phyloP scores from a whole-genome alignment of 2,797 vertebrate genomes.

The Coendou prehensilis region DNA sequence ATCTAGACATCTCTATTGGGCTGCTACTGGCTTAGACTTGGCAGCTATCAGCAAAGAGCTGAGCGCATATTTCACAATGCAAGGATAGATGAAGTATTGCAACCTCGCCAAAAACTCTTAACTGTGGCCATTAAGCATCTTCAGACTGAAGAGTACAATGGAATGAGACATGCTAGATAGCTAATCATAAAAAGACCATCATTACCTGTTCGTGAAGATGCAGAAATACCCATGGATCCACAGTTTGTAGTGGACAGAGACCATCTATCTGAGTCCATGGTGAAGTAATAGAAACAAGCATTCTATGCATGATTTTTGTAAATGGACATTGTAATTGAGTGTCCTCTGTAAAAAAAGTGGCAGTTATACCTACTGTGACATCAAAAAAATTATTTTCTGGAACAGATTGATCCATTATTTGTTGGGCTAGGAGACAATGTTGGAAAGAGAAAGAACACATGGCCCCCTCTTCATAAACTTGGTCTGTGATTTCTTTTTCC shows the following conservation, averaged over 20 bases:
- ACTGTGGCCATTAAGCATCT: background rate
- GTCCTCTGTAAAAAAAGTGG: background rate
- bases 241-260: background rate
- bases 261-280: background rate
- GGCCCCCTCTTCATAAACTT: background rate
- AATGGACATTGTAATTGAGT: background rate
- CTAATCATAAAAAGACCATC: background rate
- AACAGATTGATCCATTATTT: background rate
- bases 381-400: background rate
- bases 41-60: background rate
- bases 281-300: background rate
- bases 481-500: background rate
- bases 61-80: background rate
- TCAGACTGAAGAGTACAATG: background rate
- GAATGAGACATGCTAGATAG: no score
- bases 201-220: background rate
- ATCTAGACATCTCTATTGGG: background rate
- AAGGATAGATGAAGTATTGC: background rate
- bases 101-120: background rate
- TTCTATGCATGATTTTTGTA: background rate
- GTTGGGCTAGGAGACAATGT: background rate
- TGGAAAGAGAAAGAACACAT: background rate
- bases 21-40: background rate
- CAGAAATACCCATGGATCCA: background rate
- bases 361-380: no score